Base-by-base conservation (phyloP, 2,797 vertebrate genomes). In the Gallinago stenura region DNA sequence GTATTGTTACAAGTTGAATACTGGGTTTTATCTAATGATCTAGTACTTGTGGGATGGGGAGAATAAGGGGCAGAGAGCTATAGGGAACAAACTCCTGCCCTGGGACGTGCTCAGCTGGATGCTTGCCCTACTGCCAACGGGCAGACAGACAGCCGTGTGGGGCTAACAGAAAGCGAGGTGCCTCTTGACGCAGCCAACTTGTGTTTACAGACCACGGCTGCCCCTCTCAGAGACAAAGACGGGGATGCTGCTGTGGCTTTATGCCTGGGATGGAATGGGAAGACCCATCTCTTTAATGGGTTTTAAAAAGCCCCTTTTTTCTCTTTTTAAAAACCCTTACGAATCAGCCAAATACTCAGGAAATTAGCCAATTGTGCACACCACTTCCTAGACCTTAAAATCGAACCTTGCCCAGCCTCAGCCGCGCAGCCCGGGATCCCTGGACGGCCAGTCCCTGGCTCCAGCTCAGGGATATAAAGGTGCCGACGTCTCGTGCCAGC, bases 71-170 rank as follows among this genome's bases (percentile, higher is more conserved):
- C 28, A 19, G 45, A 26, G 43, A 58, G 45, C 53, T 11, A 2
- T 2, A 21, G 2, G 26, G 43, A 31, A 30, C 33, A 57, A 65
- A 30, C 51, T 41, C 30, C 41, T 15, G 41, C 33, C 33, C 50
- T 7, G 33, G 41, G 50, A 19, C 0, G 4, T 22, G 81, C 41
- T 33, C 30, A 8, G 41, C 41, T 8, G 12, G 58, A 4, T 2
- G 30, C 51, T n/a, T 17, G 57, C 39, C 28, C 26, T 21, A 57
- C 39, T 2, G 8, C 31, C 56, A 22, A 0, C 1, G 7, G 46
- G 26, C 53, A 64, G 61, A 30, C 9, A 14, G 61, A 14, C 9
- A 14, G 61, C 19, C 14, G 2, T 20, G 5, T 21, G 7, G 39
- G 58, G 37, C 60, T 62, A 46, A 2, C n/a, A 20, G 50, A 20